phyloP scores from a whole-genome alignment of 2,888 invertebrate species.

The Lycocerus yunnanus region DNA sequence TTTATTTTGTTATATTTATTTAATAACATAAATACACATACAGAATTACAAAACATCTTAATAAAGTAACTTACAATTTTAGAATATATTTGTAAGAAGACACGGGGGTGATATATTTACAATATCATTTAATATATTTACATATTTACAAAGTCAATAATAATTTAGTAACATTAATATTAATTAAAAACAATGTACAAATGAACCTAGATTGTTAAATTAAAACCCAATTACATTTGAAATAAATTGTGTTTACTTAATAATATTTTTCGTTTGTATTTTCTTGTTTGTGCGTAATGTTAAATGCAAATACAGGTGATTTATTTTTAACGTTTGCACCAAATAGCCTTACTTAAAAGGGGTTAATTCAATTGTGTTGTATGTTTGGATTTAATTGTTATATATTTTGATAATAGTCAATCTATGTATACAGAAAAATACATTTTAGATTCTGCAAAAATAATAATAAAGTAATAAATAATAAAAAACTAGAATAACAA shows the following conservation, averaged over 20 bases:
- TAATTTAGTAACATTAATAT: not conserved
- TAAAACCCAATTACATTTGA: not conserved
- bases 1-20: not conserved
- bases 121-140: not conserved
- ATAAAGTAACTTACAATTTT: conserved; percentile 18
- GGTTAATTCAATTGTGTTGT: not conserved
- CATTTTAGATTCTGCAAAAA: not conserved
- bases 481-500: not conserved
- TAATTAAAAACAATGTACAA: not conserved
- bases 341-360: not conserved
- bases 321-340: not conserved
- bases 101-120: conserved; percentile 18
- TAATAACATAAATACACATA: conserved; percentile 21
- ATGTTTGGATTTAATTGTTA: not conserved
- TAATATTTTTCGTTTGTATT: not conserved
- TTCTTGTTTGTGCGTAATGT: not conserved
- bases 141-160: conserved; percentile 1
- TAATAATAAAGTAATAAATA: not conserved
- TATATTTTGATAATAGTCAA: not conserved
- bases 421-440: not conserved
- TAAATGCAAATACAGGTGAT: not conserved
- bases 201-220: not conserved
- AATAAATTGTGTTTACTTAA: not conserved
- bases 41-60: conserved; percentile 23
- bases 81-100: conserved; percentile 24